Base-by-base conservation (phyloP, 2,113 vertebrate genomes). In the Lichenostomus cassidix region DNA sequence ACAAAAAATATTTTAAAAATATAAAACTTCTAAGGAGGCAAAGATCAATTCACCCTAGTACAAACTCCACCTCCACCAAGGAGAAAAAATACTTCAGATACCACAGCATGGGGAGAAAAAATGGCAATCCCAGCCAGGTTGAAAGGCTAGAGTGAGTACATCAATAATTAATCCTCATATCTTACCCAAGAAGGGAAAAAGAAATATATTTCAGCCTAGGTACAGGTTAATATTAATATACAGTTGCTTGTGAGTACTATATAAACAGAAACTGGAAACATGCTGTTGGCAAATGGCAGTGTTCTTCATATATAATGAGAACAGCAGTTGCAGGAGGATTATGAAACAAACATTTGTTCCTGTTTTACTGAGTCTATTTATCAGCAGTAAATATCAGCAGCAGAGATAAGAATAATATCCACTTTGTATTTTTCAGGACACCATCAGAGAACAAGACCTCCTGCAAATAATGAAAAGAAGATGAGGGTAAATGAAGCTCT, bases 381-480 rank as follows among this genome's bases (percentile, higher is more conserved):
- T 95, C 42, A 29, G 83, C 64, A 92, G 81, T 52, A 92, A 84
- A 83, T 92, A 92, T 59, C 82, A 83, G 52, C 92, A 76, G 59
- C 44, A 11, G 39, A 96, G 82, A 90, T 94, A 93, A 83, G 71
- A 81, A 81, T 78, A 62, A 92, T 39, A 83, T 59, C 73, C 87
- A 94, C 71, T 89, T 89, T 64, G 58, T 87, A 27, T 90, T 92
- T 95, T 86, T 76, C 92, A 68, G 90, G 85, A 90, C 64, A 60
- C 56, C 88, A 46, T 68, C 85, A 71, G 79, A 93, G 90, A 87
- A 88, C 70, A 80, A 82, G 76, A 83, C 83, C 64, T 94, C 84
- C 93, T 95, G 85, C 85, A 89, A 95, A 74, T 74, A 93, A 91
- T 39, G 65, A 96, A 47, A 93, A 94, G 77, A 89, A 92, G 90